Evolutionary conservation across 2,113 vertebrate species (phyloP).

Genomic region (Puffinus mauretanicus): DNA sequence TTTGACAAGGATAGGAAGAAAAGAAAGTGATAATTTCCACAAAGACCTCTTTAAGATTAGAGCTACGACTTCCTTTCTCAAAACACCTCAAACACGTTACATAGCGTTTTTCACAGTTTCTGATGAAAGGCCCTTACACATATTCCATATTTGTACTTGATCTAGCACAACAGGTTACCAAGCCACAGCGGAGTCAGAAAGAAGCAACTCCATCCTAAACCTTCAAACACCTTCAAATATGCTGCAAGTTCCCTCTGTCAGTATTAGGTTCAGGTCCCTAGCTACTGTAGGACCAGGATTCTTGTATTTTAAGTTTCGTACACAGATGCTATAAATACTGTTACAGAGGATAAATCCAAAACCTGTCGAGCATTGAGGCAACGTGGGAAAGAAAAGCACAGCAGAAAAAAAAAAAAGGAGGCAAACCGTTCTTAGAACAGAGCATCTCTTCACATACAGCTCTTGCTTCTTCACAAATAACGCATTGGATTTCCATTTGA

Average conservation of each 20-base stretch:
- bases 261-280: not conserved
- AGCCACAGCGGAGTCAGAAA: not conserved
- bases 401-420: not conserved
- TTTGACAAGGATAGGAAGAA: not conserved
- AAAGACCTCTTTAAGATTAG: not conserved
- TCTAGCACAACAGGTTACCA: not conserved
- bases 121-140: not conserved
- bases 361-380: not conserved
- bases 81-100: not conserved
- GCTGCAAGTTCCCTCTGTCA: not conserved
- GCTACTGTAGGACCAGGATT: not conserved
- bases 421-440: not conserved
- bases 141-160: not conserved
- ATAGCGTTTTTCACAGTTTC: not conserved
- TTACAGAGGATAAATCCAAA: not conserved
- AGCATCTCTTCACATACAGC: not conserved
- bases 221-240: not conserved
- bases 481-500: slow-evolving; percentile 14
- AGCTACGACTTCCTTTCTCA: not conserved
- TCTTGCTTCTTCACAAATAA: not conserved
- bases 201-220: not conserved
- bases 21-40: not conserved
- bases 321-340: not conserved
- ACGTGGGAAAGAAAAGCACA: not conserved
- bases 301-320: not conserved